Base-by-base conservation (phyloP, 2,797 vertebrate species). In the Darevskia nairensis region DNA sequence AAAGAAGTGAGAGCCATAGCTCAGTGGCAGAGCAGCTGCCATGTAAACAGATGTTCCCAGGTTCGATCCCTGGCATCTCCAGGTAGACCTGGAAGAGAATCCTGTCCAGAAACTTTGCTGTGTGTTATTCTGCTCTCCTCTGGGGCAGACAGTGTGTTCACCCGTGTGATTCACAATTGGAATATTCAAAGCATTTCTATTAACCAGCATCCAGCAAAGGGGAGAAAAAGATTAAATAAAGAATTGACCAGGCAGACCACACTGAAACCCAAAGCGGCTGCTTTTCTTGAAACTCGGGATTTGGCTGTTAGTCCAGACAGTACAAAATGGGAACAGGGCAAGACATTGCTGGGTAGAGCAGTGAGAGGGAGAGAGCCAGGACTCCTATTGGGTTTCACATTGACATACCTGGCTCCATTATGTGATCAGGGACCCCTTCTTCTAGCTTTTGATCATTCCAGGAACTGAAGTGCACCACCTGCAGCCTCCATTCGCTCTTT, bases 341-440 rank as follows among this genome's bases (percentile, higher is more conserved):
- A 78, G 79, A 23, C 61, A 41, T 44, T 69, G 55, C 61, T 55
- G 84, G 79, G n/a, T 19, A 85, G 59, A 50, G 25, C 69, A 25
- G 19, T 2, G 29, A 82, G 44, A n/a, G 32, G 13, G 44, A 35
- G 50, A 55, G 80, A 87, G 71, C 50, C 55, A 44, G 19, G n/a
- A 64, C 27, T 64, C 21, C 10, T 44, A 10, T 44, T 19, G 7
- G 79, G 59, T 81, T 21, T 89, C 61, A 41, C 69, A 72, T 32
- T 80, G 83, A 50, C 95, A 93, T 95, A 96, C 95, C 95, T 94
- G 74, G 55, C 86, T 95, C 91, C 89, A 94, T 89, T 77, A 27
- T 46, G 64, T 64, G 74, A 71, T 71, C 92, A 82, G 76, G 41
- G 39, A 74, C 82, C 61, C 50, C 21, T 89, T 72, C 55, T 89